These are phyloP conservation scores for Prionailurus bengalensis DNA, from an alignment of 2,113 vertebrate genomes.

Conservation along the genomic window DNA sequence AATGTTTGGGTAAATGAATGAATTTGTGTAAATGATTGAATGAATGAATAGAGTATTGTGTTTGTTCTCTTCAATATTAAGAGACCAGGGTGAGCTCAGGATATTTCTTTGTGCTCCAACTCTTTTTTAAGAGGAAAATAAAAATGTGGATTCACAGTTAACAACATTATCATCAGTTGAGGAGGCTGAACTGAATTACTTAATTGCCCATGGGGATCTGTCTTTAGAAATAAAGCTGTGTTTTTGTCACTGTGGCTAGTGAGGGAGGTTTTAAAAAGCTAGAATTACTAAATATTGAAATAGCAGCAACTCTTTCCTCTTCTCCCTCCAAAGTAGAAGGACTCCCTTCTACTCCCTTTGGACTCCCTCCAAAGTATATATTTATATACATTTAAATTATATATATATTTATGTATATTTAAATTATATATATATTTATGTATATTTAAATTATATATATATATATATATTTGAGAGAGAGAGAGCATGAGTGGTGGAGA, in stretches of 20 bases:
- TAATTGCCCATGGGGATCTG: neutral
- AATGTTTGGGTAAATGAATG: neutral
- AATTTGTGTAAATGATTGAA: neutral
- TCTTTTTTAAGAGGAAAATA: neutral
- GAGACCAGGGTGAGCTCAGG: neutral
- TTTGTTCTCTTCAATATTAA: neutral
- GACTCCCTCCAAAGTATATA: too few species aligned
- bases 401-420: too few species aligned
- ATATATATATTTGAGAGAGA: too few species aligned
- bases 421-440: too few species aligned
- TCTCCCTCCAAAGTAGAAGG: neutral
- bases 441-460: too few species aligned
- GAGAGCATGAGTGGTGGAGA: too few species aligned
- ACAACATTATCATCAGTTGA: neutral
- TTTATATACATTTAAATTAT: too few species aligned
- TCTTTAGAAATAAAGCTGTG: slow-evolving; percentile 54
- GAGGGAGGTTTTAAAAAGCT: neutral
- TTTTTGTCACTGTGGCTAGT: slow-evolving; percentile 43
- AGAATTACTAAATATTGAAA: neutral
- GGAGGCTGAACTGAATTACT: neutral
- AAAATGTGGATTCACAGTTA: neutral
- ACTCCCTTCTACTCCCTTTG: too few species aligned
- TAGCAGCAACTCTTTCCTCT: neutral
- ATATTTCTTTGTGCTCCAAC: neutral
- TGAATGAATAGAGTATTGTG: neutral